Evolutionary conservation across 2,888 invertebrate genomes (phyloP).

Genomic region (Stegophylla sp.): DNA sequence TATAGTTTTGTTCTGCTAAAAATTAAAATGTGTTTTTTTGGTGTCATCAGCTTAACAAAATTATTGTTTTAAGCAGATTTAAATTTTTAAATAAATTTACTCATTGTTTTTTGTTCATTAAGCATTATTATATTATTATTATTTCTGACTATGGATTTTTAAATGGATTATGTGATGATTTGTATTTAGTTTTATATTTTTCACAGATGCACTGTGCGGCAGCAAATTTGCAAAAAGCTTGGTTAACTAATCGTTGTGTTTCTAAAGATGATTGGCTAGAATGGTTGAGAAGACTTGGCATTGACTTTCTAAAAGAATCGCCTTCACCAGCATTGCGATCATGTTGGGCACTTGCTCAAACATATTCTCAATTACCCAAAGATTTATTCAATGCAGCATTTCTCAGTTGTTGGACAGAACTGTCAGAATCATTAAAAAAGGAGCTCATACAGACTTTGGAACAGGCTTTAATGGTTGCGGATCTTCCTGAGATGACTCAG

Average conservation of each 20-base stretch:
- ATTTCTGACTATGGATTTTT: no score
- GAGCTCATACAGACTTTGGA: constrained; percentile 87
- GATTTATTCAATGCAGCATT: constrained; percentile 99
- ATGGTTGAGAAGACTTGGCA: constrained; percentile 90
- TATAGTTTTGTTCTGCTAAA: not conserved
- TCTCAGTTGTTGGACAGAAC: constrained; percentile 98
- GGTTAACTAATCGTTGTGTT: constrained; percentile 90
- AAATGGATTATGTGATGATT: not conserved
- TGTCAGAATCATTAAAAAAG: constrained; percentile 79
- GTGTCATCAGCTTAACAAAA: no score
- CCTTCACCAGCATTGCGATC: constrained; percentile 93
- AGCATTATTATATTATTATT: no score
- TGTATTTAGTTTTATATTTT: constrained; percentile 41
- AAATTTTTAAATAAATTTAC: no score
- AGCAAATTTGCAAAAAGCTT: constrained; percentile 83
- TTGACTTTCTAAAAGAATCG: constrained; percentile 92
- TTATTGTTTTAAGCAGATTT: no score
- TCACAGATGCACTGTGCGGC: constrained; percentile 78
- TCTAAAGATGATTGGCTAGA: constrained; percentile 99
- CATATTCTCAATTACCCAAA: constrained; percentile 88
- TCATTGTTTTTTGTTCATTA: no score
- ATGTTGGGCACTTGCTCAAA: constrained; percentile 89
- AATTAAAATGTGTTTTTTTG: not conserved
- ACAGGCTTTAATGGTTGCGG: constrained; percentile 88
- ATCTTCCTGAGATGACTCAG: constrained; percentile 94